phyloP scores from a whole-genome alignment of 2,797 vertebrate genomes.

The Galagoides demidoff region DNA sequence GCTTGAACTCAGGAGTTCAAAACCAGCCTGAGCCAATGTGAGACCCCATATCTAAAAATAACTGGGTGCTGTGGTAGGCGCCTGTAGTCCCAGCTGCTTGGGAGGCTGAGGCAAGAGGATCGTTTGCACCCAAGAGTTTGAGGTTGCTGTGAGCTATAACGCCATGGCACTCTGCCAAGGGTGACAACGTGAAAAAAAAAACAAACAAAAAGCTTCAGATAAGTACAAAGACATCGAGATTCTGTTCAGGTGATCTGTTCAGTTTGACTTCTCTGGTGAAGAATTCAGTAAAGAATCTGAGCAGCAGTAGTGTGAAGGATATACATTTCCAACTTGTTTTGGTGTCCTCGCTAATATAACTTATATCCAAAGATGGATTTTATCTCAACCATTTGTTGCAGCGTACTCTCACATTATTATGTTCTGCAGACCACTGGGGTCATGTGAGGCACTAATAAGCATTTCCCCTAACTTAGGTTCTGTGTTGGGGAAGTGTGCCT shows the following conservation, averaged over 20 bases:
- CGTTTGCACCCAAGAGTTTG: too few species aligned
- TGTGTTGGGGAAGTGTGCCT: accelerated
- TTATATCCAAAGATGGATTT: background rate
- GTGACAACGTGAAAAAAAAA: too few species aligned
- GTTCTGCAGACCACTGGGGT: background rate
- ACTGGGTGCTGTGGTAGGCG: too few species aligned
- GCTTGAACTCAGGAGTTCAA: too few species aligned
- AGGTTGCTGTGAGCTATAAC: too few species aligned
- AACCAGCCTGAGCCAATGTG: too few species aligned
- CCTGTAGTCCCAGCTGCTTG: too few species aligned
- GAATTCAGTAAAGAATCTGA: background rate
- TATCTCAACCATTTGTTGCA: background rate
- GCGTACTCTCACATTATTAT: background rate
- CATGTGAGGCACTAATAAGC: background rate
- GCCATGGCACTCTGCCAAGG: too few species aligned
- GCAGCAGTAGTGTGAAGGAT: background rate
- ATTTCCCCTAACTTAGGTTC: background rate
- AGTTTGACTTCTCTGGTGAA: background rate
- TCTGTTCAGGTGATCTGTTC: background rate
- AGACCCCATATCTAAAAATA: too few species aligned
- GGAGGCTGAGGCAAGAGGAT: too few species aligned
- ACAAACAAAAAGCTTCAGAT: background rate
- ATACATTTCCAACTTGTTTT: background rate
- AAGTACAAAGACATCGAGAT: background rate
- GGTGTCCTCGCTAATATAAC: background rate